Evolutionary conservation across 2,113 vertebrate genomes (phyloP).

Genomic region (Eupsittula cactorum): DNA sequence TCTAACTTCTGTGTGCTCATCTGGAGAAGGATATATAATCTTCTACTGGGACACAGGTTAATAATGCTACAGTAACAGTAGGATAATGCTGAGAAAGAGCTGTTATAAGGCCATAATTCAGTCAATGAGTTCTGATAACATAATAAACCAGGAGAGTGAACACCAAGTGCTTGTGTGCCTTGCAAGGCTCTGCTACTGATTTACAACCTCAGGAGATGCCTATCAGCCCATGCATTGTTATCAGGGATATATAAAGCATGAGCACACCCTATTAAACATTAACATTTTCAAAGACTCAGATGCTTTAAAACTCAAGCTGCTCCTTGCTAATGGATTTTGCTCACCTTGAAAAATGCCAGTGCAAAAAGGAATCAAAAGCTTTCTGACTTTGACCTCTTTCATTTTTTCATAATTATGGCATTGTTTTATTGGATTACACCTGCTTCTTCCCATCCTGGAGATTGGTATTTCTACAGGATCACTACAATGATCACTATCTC

Average conservation of each 20-base stretch:
- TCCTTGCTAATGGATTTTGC: slow-evolving; percentile 44
- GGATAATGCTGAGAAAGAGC: slow-evolving; percentile 26
- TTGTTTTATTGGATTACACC: slow-evolving; percentile 6
- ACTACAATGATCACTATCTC: background rate
- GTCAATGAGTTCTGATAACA: slow-evolving; percentile 49
- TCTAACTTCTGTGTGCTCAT: background rate
- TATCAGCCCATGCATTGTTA: slow-evolving; percentile 32
- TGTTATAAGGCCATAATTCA: slow-evolving; percentile 58
- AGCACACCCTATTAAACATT: slow-evolving; percentile 65
- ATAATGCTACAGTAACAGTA: background rate
- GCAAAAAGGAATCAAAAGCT: slow-evolving; percentile 29
- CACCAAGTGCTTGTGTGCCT: background rate
- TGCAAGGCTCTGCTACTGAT: slow-evolving; percentile 36
- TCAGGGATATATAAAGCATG: background rate
- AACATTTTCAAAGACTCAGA: slow-evolving; percentile 54
- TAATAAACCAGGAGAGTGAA: slow-evolving; percentile 51
- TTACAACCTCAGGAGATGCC: slow-evolving; percentile 48
- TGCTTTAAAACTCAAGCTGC: slow-evolving; percentile 53
- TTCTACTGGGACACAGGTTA: slow-evolving; percentile 12
- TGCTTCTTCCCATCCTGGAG: background rate
- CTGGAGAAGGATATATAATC: background rate
- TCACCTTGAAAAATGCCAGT: slow-evolving; percentile 38
- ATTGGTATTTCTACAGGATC: background rate
- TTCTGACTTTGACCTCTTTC: background rate
- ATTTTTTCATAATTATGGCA: background rate